Conservation (phyloP, 2,113 vertebrate species). For the Pungitius pungitius region DNA sequence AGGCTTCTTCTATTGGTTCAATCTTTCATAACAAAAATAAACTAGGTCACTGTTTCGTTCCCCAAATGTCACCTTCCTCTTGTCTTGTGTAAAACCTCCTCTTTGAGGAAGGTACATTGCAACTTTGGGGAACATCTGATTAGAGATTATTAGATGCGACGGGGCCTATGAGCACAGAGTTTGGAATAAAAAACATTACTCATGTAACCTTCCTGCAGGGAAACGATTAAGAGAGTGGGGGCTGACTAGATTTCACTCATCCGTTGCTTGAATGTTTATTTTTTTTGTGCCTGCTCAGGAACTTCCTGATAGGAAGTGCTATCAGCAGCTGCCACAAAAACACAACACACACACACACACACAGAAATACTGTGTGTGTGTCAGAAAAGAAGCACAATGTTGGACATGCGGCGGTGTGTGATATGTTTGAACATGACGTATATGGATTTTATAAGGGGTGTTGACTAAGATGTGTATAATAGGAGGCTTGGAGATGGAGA, state of each 20-base stretch:
- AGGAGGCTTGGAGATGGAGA: slow-evolving; percentile 3
- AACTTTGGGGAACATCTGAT: slow-evolving; percentile 58
- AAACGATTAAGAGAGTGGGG: slow-evolving; percentile 33
- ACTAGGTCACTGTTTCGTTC: slow-evolving; percentile 59
- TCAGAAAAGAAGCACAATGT: neutral
- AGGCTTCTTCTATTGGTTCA: slow-evolving; percentile 42
- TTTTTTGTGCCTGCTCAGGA: slow-evolving; percentile 20
- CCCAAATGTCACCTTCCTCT: slow-evolving; percentile 39
- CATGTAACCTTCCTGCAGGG: slow-evolving; percentile 55
- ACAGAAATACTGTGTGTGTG: neutral
- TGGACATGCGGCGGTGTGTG: neutral
- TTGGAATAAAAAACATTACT: slow-evolving; percentile 50
- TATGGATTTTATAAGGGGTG: neutral
- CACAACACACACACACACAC: slow-evolving; percentile 22
- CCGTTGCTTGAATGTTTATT: slow-evolving; percentile 10
- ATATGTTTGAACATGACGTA: neutral
- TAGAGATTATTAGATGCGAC: slow-evolving; percentile 55
- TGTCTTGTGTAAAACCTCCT: slow-evolving; percentile 43
- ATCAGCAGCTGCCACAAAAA: slow-evolving; percentile 24
- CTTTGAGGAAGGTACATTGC: slow-evolving; percentile 55
- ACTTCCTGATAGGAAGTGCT: slow-evolving; percentile 31
- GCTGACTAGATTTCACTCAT: slow-evolving; percentile 50
- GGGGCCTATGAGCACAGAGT: slow-evolving; percentile 28
- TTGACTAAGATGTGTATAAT: neutral
- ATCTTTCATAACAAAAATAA: slow-evolving; percentile 34